Evolutionary conservation across 1,140 invertebrate genomes (phyloP).

Genomic region (Brachionus angularis): DNA sequence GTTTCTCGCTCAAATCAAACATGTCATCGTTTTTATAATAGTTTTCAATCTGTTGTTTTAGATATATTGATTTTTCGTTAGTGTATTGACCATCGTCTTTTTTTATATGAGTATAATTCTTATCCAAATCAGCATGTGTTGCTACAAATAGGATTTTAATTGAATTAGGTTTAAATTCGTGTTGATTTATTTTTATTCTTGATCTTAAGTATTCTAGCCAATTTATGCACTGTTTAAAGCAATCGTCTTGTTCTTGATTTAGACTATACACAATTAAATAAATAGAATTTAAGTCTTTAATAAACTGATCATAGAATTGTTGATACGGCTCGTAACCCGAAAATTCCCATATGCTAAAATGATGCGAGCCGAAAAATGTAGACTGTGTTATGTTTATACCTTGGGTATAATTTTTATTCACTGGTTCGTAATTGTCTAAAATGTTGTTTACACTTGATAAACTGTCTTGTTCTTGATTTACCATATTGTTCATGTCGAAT

Average conservation of each 20-base stretch:
- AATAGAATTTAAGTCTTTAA: constrained; percentile 67
- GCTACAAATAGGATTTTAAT: constrained; percentile 63
- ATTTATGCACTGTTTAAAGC: constrained; percentile 70
- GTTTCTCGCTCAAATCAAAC: constrained; percentile 61
- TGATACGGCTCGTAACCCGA: constrained; percentile 64
- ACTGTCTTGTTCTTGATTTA: not conserved
- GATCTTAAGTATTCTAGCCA: constrained; percentile 76
- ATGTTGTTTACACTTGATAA: constrained; percentile 45
- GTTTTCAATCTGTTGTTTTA: constrained; percentile 60
- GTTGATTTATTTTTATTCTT: constrained; percentile 66
- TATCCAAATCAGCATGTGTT: constrained; percentile 65
- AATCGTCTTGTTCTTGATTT: constrained; percentile 67
- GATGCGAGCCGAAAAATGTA: constrained; percentile 54
- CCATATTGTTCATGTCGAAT: not conserved
- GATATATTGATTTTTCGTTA: constrained; percentile 61
- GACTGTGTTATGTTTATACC: constrained; percentile 68
- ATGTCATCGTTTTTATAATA: constrained; percentile 59
- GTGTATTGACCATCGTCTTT: constrained; percentile 63
- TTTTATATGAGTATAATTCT: constrained; percentile 56
- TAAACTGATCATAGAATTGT: constrained; percentile 72
- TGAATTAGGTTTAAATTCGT: constrained; percentile 59
- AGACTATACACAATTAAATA: constrained; percentile 72
- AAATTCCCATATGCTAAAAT: constrained; percentile 29
- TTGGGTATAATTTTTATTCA: constrained; percentile 65
- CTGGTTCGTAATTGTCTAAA: constrained; percentile 49